These are phyloP conservation scores for Drosophila azteca DNA, from an alignment of 1,140 invertebrate genomes.

Conservation along the genomic window DNA sequence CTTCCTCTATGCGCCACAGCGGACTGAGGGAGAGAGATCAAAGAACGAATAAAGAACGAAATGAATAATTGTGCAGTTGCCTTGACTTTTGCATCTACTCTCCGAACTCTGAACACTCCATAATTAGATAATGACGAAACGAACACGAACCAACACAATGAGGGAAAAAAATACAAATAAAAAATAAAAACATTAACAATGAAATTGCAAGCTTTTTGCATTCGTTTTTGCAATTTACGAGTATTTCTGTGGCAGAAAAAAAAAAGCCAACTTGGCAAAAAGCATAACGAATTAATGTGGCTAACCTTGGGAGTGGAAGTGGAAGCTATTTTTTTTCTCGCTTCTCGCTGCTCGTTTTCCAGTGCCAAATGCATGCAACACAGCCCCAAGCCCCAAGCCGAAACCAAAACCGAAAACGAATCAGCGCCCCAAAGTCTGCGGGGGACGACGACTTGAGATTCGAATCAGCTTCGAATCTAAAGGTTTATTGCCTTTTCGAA, in stretches of 20 bases:
- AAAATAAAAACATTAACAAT: slow-evolving; percentile 26
- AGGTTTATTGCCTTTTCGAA: slow-evolving; percentile 13
- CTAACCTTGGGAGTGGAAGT: slow-evolving; percentile 56
- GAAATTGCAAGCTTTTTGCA: slow-evolving; percentile 42
- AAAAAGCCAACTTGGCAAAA: slow-evolving; percentile 60
- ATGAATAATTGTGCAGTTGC: slow-evolving; percentile 74
- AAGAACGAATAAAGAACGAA: slow-evolving; percentile 51
- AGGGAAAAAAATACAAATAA: slow-evolving; percentile 25
- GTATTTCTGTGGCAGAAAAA: slow-evolving; percentile 28
- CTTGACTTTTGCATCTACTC: slow-evolving; percentile 74
- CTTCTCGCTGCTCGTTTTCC: background rate
- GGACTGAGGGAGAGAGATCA: slow-evolving; percentile 1
- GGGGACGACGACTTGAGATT: slow-evolving; percentile 4
- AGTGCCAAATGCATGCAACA: slow-evolving; percentile 45
- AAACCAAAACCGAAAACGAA: slow-evolving; percentile 18
- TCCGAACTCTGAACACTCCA: slow-evolving; percentile 30
- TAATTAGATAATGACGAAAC: slow-evolving; percentile 74
- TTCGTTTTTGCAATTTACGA: slow-evolving; percentile 64
- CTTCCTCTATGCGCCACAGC: slow-evolving; percentile 26
- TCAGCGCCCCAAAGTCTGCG: slow-evolving; percentile 24
- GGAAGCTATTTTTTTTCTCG: slow-evolving; percentile 27
- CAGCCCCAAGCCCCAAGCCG: slow-evolving; percentile 2
- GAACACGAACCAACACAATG: slow-evolving; percentile 40
- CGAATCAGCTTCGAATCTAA: slow-evolving; percentile 1
- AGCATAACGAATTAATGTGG: slow-evolving; percentile 49